These are phyloP conservation scores for Sesamia inferens DNA, from an alignment of 2,888 invertebrate species.

Conservation along the genomic window DNA sequence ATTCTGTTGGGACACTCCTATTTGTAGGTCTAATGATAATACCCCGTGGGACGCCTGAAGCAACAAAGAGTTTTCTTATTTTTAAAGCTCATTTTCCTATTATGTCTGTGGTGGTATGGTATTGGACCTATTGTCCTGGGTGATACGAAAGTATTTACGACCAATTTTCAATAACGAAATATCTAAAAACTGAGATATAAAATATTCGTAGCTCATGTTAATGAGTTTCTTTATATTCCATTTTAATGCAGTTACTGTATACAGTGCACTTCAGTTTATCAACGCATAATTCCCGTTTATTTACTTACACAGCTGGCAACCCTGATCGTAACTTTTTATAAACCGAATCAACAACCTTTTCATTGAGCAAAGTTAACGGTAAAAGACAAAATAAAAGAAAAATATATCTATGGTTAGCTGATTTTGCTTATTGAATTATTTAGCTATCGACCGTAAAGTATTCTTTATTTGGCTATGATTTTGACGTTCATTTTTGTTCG, in stretches of 20 bases:
- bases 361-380: conserved; percentile 47
- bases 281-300: conserved; percentile 9
- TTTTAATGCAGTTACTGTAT: not conserved
- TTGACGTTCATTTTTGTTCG: conserved; percentile 44
- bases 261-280: not conserved
- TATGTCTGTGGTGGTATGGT: not conserved
- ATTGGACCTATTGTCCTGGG: not conserved
- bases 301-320: not conserved
- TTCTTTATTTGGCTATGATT: conserved; percentile 27
- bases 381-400: conserved; percentile 19
- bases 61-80: not conserved
- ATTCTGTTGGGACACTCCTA: not conserved
- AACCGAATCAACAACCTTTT: conserved; percentile 19
- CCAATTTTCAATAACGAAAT: not conserved
- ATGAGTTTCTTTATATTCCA: not conserved
- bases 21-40: not conserved
- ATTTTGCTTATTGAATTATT: conserved; percentile 53
- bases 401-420: conserved; percentile 17
- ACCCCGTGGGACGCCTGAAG: conserved; percentile 1
- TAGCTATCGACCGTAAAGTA: conserved; percentile 36
- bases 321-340: conserved; percentile 8
- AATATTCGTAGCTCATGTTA: not conserved
- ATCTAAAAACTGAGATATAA: not conserved
- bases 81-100: not conserved
- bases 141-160: not conserved